These are phyloP conservation scores for Benthosema pterotum DNA, from an alignment of 2,797 vertebrate species.

Conservation along the genomic window DNA sequence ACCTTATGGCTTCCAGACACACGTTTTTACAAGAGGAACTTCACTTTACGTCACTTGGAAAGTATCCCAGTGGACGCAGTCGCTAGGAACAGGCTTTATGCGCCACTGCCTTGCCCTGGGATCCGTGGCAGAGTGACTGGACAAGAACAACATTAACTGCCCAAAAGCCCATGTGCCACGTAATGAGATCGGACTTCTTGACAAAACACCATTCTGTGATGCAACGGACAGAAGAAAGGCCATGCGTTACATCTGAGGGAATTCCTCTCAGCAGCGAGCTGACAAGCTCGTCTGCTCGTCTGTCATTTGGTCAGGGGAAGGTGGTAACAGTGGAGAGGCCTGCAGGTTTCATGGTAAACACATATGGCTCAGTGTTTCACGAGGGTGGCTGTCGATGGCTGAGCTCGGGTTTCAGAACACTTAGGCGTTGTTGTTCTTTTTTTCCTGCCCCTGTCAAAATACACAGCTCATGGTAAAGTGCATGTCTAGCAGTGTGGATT, in stretches of 20 bases:
- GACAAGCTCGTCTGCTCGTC: slow-evolving; percentile 8
- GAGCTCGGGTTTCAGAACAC: slow-evolving; percentile 28
- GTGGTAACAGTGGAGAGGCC: slow-evolving; percentile 16
- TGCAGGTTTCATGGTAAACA: slow-evolving; percentile 52
- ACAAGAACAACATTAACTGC: slow-evolving; percentile 49
- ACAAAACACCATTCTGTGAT: slow-evolving; percentile 48
- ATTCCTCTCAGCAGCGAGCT: slow-evolving; percentile 14
- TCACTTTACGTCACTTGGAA: slow-evolving; percentile 68
- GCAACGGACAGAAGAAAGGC: slow-evolving; percentile 33
- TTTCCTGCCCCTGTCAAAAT: too few species aligned
- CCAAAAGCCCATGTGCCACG: slow-evolving; percentile 8
- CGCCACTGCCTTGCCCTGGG: slow-evolving; percentile 46
- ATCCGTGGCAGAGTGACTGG: slow-evolving; percentile 39
- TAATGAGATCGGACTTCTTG: slow-evolving; percentile 7
- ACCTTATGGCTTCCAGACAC: slow-evolving; percentile 53
- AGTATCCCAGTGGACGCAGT: slow-evolving; percentile 56
- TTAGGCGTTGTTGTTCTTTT: too few species aligned
- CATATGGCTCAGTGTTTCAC: slow-evolving; percentile 36
- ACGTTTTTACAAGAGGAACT: slow-evolving; percentile 51
- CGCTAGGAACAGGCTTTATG: slow-evolving; percentile 33
- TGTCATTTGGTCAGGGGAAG: slow-evolving; percentile 27
- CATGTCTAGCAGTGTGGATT: slow-evolving; percentile 34
- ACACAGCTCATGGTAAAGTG: slow-evolving; percentile 32
- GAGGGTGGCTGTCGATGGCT: slow-evolving; percentile 17
- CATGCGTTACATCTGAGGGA: slow-evolving; percentile 5